Evolutionary conservation across 2,797 vertebrate genomes (phyloP).

Genomic region (Cyprinodon diabolis): DNA sequence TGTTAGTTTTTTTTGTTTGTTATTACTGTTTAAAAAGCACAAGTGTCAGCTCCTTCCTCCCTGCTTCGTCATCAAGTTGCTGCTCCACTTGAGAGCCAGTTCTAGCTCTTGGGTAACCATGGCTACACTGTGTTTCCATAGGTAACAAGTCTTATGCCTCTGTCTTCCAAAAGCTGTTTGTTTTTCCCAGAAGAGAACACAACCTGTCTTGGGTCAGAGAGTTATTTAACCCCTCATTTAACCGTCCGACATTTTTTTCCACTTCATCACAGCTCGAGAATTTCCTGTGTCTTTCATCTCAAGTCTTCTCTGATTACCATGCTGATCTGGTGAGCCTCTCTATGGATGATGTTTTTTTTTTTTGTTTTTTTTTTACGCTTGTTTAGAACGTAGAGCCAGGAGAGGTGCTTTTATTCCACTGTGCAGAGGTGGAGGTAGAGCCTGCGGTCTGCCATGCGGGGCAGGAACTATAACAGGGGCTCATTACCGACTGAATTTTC

Average conservation of each 20-base stretch:
- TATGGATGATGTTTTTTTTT: slow-evolving; percentile 7
- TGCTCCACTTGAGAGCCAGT: slow-evolving; percentile 53
- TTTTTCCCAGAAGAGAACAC: slow-evolving; percentile 72
- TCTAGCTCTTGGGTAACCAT: slow-evolving; percentile 65
- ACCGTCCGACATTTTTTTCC: slow-evolving; percentile 28
- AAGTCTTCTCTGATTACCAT: slow-evolving; percentile 25
- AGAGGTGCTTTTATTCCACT: slow-evolving; percentile 16
- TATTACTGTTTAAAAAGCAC: slow-evolving; percentile 10
- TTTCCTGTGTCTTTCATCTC: slow-evolving; percentile 42
- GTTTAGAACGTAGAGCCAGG: background rate
- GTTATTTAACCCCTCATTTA: slow-evolving; percentile 36
- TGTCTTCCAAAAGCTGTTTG: slow-evolving; percentile 62
- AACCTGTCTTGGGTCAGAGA: slow-evolving; percentile 47
- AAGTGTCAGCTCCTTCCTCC: slow-evolving; percentile 31
- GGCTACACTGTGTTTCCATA: slow-evolving; percentile 61
- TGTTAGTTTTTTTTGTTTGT: slow-evolving; percentile 13
- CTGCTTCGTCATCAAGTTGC: slow-evolving; percentile 54
- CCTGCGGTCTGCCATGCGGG: slow-evolving; percentile 48
- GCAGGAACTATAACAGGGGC: slow-evolving; percentile 45
- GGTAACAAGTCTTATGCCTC: slow-evolving; percentile 47
- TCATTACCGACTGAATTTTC: slow-evolving; percentile 61
- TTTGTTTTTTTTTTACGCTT: background rate
- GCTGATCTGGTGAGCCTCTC: slow-evolving; percentile 4
- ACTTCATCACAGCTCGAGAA: slow-evolving; percentile 48
- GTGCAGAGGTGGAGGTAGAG: slow-evolving; percentile 45